Conservation (phyloP, 2,797 vertebrate species). For the Eurystomus glaucurus region DNA sequence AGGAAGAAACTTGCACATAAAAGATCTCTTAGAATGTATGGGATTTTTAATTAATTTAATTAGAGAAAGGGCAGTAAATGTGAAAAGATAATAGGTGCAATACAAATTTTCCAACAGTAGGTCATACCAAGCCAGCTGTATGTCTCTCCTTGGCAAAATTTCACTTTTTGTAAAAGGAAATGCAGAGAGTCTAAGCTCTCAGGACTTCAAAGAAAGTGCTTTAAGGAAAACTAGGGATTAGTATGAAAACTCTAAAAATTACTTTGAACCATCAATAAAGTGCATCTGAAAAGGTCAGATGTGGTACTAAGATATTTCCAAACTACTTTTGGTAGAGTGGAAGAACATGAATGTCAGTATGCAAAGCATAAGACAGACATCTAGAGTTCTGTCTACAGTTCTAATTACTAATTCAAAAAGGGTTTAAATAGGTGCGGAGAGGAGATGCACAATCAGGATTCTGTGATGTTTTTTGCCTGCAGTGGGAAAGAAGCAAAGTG, state of each 20-base stretch:
- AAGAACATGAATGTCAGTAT: not conserved
- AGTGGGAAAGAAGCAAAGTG: not conserved
- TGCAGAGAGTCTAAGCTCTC: not conserved
- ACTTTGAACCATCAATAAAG: not conserved
- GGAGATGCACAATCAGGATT: not conserved
- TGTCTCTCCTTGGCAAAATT: not conserved
- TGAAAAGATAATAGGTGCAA: rapidly evolving
- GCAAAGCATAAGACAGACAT: not conserved
- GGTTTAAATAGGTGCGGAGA: not conserved
- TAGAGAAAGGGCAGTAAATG: too few relatives aligned
- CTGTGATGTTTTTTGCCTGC: not conserved
- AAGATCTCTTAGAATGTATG: too few relatives aligned
- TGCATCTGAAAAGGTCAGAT: not conserved
- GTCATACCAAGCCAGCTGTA: not conserved
- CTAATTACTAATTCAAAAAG: not conserved
- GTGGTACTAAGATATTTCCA: not conserved
- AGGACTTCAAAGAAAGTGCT: not conserved
- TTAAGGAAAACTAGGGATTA: not conserved
- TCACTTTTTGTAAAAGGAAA: not conserved
- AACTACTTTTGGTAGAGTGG: not conserved
- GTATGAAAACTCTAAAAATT: not conserved
- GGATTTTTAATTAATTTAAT: too few relatives aligned
- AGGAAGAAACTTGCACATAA: too few relatives aligned
- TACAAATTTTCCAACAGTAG: not conserved
- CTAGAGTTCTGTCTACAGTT: not conserved